phyloP scores from a whole-genome alignment of 2,888 invertebrate species.

The Ptilodon capucinus region DNA sequence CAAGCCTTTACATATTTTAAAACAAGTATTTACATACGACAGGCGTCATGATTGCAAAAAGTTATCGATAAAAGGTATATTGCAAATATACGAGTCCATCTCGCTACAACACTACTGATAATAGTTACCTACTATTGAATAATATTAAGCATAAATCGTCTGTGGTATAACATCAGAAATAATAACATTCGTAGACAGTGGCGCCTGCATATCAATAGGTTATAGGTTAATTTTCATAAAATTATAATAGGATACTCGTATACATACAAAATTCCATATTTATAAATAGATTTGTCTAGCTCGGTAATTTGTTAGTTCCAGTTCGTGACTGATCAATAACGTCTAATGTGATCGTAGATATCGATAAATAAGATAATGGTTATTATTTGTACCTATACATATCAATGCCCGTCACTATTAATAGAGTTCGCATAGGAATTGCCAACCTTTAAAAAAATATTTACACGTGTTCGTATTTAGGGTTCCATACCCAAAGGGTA shows the following conservation, averaged over 20 bases:
- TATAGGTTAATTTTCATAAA: conserved; percentile 31
- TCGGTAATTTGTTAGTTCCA: conserved; percentile 5
- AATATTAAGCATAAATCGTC: conserved; percentile 49
- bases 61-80: neutral
- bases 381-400: neutral
- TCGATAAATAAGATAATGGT: conserved; percentile 1
- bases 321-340: neutral
- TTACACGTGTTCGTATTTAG: neutral
- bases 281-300: conserved; percentile 11
- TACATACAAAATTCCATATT: conserved; percentile 7
- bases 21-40: no score
- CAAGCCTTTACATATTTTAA: no score
- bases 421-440: neutral
- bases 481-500: no score
- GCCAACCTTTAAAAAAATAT: neutral
- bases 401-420: neutral
- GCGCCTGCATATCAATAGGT: conserved; percentile 54
- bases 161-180: conserved; percentile 40
- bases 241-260: conserved; percentile 5
- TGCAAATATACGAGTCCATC: neutral
- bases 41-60: neutral
- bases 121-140: conserved; percentile 30
- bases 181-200: conserved; percentile 44
- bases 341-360: conserved; percentile 4
- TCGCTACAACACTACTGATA: neutral